phyloP scores from a whole-genome alignment of 2,113 vertebrate species.

The Anguilla japonica region DNA sequence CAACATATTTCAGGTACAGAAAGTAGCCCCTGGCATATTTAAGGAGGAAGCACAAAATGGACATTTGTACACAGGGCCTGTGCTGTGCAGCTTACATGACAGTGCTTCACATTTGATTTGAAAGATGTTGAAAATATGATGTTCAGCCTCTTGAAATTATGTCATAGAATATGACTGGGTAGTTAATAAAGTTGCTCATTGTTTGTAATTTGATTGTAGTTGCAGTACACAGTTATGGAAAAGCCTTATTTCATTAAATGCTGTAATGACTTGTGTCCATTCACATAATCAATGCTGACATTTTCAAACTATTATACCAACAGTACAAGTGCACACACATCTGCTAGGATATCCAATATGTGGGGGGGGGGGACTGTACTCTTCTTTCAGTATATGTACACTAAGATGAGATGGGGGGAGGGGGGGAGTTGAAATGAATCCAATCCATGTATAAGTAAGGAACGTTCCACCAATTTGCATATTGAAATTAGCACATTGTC shows the following conservation, averaged over 20 bases:
- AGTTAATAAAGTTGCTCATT: not conserved
- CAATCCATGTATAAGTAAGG: too few relatives aligned
- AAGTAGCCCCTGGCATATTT: not conserved
- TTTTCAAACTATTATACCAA: too few relatives aligned
- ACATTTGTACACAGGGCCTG: not conserved
- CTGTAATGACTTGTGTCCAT: too few relatives aligned
- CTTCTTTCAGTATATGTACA: not conserved
- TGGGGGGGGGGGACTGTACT: too few relatives aligned
- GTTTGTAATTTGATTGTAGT: not conserved
- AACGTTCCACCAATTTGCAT: too few relatives aligned
- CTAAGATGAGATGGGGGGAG: too few relatives aligned
- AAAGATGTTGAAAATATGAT: constrained; percentile 15
- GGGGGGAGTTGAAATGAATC: too few relatives aligned
- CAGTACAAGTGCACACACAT: too few relatives aligned
- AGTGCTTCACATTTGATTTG: constrained; percentile 18
- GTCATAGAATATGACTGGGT: not conserved
- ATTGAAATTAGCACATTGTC: not conserved
- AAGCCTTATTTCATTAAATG: too few relatives aligned
- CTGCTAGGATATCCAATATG: too few relatives aligned
- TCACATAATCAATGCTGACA: too few relatives aligned
- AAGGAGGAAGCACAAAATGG: not conserved
- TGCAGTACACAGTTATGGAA: too few relatives aligned
- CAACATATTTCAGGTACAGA: not conserved
- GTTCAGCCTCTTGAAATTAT: not conserved
- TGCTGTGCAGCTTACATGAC: not conserved